Percentiles rank a stretch among this genome's conserved stretches.
phyloP scores from a whole-genome alignment of 2,888 invertebrate genomes.

The Diogma glabrata region DNA sequence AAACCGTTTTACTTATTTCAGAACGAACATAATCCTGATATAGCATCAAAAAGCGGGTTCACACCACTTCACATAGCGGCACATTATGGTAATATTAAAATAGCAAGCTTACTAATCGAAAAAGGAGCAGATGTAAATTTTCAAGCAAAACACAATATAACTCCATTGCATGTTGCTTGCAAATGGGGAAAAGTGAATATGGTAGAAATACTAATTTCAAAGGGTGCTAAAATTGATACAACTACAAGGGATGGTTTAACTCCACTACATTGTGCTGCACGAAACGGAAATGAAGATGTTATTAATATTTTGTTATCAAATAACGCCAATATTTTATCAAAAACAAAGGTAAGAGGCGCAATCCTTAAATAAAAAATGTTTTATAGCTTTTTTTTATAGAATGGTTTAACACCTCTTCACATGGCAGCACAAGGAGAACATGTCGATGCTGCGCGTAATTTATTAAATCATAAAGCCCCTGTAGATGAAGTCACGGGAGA shows the following conservation, averaged over 20 bases:
- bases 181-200: conserved; percentile 98
- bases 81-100: conserved; percentile 95
- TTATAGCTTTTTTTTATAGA: conserved; percentile 38
- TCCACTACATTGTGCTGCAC: conserved; percentile 91
- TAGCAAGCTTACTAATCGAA: conserved; percentile 77
- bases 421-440: conserved; percentile 99
- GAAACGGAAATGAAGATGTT: conserved; percentile 92
- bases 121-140: conserved; percentile 92
- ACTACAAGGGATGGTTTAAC: conserved; percentile 92
- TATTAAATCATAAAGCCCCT: conserved; percentile 89
- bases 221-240: conserved; percentile 84
- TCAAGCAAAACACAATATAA: conserved; percentile 94
- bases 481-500: conserved; percentile 98
- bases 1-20: conserved; percentile 29
- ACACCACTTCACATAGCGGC: conserved; percentile 97
- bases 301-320: conserved; percentile 80
- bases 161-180: conserved; percentile 95
- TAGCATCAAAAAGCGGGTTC: conserved; percentile 94
- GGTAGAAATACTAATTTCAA: conserved; percentile 76
- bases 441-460: conserved; percentile 86
- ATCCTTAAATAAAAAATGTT: background rate
- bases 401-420: conserved; percentile 90
- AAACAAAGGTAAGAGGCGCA: conserved; percentile 64
- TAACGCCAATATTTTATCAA: conserved; percentile 86
- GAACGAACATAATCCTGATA: conserved; percentile 95